A percentile compares a stretch with the other conserved stretches of the same genome.
Evolutionary conservation across 2,888 invertebrate species (phyloP).

Genomic region (Diachrysia chrysitis): DNA sequence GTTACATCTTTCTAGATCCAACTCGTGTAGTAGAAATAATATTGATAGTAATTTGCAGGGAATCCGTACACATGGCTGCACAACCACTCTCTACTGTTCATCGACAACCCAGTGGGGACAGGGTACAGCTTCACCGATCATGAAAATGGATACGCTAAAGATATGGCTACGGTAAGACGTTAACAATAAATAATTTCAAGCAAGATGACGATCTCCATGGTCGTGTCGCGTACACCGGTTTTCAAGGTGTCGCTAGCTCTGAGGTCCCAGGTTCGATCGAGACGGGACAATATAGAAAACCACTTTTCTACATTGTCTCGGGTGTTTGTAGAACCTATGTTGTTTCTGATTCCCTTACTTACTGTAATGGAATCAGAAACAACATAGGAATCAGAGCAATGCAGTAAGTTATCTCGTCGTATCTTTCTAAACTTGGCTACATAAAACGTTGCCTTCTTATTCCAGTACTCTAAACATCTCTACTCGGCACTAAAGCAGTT

Average conservation of each 20-base stretch:
- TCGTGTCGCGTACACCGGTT: too few species aligned
- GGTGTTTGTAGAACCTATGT: too few species aligned
- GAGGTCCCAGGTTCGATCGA: too few species aligned
- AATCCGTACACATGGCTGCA: slow-evolving; percentile 89
- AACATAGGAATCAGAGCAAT: too few species aligned
- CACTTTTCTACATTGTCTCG: too few species aligned
- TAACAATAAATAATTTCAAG: too few species aligned
- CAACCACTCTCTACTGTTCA: slow-evolving; percentile 90
- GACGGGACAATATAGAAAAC: too few species aligned
- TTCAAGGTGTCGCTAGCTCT: too few species aligned
- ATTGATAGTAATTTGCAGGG: slow-evolving; percentile 64
- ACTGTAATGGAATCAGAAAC: too few species aligned
- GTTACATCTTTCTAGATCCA: neutral
- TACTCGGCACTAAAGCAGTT: slow-evolving; percentile 90
- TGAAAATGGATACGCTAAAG: slow-evolving; percentile 85
- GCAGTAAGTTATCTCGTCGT: too few species aligned
- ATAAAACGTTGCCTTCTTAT: neutral
- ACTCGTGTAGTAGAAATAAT: slow-evolving; percentile 1
- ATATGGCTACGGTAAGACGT: slow-evolving; percentile 87
- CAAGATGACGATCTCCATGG: too few species aligned
- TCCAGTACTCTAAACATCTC: slow-evolving; percentile 87
- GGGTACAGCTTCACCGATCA: slow-evolving; percentile 91
- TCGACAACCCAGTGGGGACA: slow-evolving; percentile 91
- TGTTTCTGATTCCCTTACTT: too few species aligned
- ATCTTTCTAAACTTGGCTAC: neutral